These are phyloP conservation scores for Drosophila ohnishii DNA, from an alignment of 1,140 invertebrate species.

Conservation along the genomic window DNA sequence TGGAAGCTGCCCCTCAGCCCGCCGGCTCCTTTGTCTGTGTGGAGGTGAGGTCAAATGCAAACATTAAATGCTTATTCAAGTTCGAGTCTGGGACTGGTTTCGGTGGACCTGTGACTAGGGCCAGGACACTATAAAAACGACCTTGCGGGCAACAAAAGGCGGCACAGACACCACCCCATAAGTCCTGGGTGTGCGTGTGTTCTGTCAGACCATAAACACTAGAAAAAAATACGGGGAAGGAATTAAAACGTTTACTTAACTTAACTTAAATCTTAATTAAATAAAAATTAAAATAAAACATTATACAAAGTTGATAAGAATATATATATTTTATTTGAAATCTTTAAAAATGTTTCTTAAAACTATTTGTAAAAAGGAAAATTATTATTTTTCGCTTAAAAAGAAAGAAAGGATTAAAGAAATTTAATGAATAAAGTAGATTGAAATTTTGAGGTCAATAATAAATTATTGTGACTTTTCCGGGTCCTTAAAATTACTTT, in stretches of 20 bases:
- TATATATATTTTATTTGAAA: neutral
- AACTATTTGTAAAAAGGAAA: neutral
- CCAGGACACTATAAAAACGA: slow-evolving; percentile 74
- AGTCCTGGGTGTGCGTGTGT: slow-evolving; percentile 17
- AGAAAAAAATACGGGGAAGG: neutral
- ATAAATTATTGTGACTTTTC: neutral
- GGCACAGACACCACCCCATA: slow-evolving; percentile 41
- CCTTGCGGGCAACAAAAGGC: slow-evolving; percentile 75
- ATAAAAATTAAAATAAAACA: neutral
- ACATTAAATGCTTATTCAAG: slow-evolving; percentile 61
- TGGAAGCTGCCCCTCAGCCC: slow-evolving; percentile 21
- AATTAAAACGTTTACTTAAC: neutral
- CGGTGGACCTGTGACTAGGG: slow-evolving; percentile 32
- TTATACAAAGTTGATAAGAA: neutral
- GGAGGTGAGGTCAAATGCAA: slow-evolving; percentile 67
- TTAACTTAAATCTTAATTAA: neutral
- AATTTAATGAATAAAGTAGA: neutral
- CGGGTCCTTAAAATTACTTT: neutral
- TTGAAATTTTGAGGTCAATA: neutral
- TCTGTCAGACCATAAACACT: slow-evolving; percentile 1
- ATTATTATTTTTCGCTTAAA: neutral
- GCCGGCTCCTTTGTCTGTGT: slow-evolving; percentile 38
- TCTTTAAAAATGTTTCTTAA: too few relatives aligned
- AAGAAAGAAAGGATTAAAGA: too few relatives aligned
- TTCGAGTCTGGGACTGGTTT: slow-evolving; percentile 43